Evolutionary conservation across 2,797 vertebrate genomes (phyloP).

Genomic region (Hyperoplus lanceolatus): DNA sequence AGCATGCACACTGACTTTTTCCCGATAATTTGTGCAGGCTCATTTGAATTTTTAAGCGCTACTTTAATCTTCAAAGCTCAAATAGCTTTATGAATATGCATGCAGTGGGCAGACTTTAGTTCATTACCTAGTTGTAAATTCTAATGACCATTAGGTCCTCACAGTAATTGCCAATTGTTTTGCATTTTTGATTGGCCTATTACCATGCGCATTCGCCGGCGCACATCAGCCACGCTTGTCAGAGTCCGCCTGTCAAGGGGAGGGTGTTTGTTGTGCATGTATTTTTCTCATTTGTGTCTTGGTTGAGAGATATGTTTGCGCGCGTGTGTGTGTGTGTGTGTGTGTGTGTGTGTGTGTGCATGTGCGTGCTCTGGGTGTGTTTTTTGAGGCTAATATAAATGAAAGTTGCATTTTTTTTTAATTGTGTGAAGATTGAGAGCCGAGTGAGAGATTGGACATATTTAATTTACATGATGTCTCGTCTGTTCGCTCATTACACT

Average conservation of each 20-base stretch:
- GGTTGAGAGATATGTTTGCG: slow-evolving; percentile 48
- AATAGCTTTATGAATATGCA: slow-evolving; percentile 99
- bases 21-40: slow-evolving; percentile 99
- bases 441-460: slow-evolving; percentile 97
- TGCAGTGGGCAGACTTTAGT: slow-evolving; percentile 99
- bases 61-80: slow-evolving; percentile 99
- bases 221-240: slow-evolving; percentile 98
- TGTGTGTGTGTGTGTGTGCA: slow-evolving; percentile 45
- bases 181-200: slow-evolving; percentile 99
- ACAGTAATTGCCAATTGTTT: slow-evolving; percentile 99
- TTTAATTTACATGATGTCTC: slow-evolving; percentile 99
- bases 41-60: slow-evolving; percentile 99
- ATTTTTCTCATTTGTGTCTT: slow-evolving; percentile 70
- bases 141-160: slow-evolving; percentile 99
- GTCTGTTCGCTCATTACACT: slow-evolving; percentile 96
- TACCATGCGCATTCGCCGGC: slow-evolving; percentile 97
- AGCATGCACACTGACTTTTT: slow-evolving; percentile 94
- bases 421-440: slow-evolving; percentile 91
- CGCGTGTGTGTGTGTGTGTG: slow-evolving; percentile 48
- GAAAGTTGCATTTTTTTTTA: slow-evolving; percentile 89
- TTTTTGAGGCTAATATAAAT: slow-evolving; percentile 92
- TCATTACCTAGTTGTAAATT: slow-evolving; percentile 99
- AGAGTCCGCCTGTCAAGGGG: slow-evolving; percentile 87
- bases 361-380: slow-evolving; percentile 26
- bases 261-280: slow-evolving; percentile 58